Conservation (phyloP, 2,797 vertebrate species). For the Gymnodraco acuticeps region DNA sequence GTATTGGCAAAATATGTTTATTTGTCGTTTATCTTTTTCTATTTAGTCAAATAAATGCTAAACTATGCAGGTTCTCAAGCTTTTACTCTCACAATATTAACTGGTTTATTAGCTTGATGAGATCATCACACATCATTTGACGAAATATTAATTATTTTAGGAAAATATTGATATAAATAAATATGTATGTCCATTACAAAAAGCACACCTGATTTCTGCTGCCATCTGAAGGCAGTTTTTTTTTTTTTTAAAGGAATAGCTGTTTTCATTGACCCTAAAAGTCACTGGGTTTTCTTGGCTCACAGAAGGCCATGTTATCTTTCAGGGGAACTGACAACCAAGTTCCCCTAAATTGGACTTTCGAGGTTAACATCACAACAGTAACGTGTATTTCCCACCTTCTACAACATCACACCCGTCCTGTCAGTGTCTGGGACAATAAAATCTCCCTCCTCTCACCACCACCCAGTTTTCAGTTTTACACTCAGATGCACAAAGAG, state of each 20-base stretch:
- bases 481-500: slow-evolving; percentile 75
- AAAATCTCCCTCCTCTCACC: slow-evolving; percentile 43
- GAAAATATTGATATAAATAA: background rate
- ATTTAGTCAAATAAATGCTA: background rate
- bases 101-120: background rate
- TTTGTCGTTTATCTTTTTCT: background rate
- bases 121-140: background rate
- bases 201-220: background rate
- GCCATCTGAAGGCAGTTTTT: background rate
- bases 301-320: background rate
- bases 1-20: background rate
- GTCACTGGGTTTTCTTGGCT: background rate
- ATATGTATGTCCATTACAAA: background rate
- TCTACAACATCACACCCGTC: slow-evolving; percentile 7
- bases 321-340: background rate
- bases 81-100: background rate
- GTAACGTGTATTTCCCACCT: slow-evolving; percentile 3
- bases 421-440: slow-evolving; percentile 46
- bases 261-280: background rate
- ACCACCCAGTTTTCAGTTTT: slow-evolving; percentile 65
- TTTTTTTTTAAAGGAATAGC: background rate
- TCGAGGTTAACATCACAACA: background rate
- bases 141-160: rapidly evolving
- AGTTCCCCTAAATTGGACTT: background rate
- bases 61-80: background rate